Evolutionary conservation across 64 coral and sea anemone species (phyloP).

Genomic region (Dendrophyllia cribrosa): DNA sequence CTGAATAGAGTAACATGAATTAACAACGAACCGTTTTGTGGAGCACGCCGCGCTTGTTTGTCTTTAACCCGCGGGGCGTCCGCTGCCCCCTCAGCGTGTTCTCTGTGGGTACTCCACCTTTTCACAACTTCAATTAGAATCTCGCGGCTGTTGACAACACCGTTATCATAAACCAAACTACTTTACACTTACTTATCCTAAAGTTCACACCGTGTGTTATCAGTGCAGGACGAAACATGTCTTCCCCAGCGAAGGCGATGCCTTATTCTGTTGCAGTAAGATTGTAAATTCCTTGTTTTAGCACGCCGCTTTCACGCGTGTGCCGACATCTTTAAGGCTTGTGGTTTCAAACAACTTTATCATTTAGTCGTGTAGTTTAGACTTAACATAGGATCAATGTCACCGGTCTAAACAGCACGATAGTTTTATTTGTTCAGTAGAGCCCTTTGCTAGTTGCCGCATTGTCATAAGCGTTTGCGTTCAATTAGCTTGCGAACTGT

Average conservation of each 20-base stretch:
- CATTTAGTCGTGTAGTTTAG: constrained; percentile 32
- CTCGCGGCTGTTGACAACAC: constrained; percentile 22
- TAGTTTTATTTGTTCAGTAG: constrained; percentile 37
- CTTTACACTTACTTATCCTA: constrained; percentile 18
- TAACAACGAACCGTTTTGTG: constrained; percentile 52
- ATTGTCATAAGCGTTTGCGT: neutral
- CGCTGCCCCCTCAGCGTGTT: neutral
- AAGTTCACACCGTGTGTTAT: neutral
- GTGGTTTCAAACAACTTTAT: constrained; percentile 29
- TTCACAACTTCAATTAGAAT: constrained; percentile 47
- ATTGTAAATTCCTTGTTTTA: neutral
- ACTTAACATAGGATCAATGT: constrained; percentile 35
- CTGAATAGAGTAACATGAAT: constrained; percentile 49
- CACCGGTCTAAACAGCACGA: neutral
- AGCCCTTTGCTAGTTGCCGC: constrained; percentile 5
- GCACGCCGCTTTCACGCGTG: neutral
- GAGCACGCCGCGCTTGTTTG: constrained; percentile 28
- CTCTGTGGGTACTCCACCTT: constrained; percentile 36
- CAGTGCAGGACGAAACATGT: neutral
- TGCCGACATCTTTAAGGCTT: neutral
- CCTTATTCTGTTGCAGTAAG: neutral
- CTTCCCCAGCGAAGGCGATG: neutral
- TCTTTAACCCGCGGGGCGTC: constrained; percentile 2
- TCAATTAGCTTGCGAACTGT: neutral
- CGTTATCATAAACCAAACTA: constrained; percentile 31